Conservation (phyloP, 2,113 vertebrate species). For the Pandion haliaetus region DNA sequence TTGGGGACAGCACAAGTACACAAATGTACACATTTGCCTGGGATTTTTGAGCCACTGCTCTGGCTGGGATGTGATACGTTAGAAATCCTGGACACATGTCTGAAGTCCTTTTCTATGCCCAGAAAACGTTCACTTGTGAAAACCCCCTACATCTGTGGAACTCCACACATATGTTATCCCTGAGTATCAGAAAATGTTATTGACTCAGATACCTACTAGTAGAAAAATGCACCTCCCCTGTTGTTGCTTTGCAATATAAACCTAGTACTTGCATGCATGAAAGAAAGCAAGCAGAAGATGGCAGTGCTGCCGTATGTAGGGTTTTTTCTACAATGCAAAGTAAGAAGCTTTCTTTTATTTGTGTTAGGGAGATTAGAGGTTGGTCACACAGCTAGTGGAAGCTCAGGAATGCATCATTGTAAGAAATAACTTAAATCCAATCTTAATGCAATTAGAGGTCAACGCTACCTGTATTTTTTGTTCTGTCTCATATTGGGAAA, state of each 20-base stretch:
- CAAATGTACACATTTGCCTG: background rate
- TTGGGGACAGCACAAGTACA: background rate
- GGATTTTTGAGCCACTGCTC: background rate
- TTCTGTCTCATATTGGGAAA: background rate
- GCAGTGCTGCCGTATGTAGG: constrained; percentile 18
- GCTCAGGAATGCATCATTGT: background rate
- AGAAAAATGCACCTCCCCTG: background rate
- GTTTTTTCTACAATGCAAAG: background rate
- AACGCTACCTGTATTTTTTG: background rate
- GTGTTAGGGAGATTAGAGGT: background rate
- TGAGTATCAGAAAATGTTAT: background rate
- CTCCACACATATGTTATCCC: background rate
- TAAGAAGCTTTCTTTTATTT: background rate
- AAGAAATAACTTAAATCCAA: background rate
- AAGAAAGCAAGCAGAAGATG: constrained; percentile 27
- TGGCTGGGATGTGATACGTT: background rate
- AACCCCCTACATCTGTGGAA: background rate
- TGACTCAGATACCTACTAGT: background rate
- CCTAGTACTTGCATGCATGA: background rate
- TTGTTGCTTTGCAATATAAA: background rate
- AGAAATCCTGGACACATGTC: background rate
- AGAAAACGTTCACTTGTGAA: background rate
- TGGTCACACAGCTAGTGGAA: background rate
- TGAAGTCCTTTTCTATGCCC: background rate
- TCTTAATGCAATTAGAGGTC: background rate